Percentiles rank a stretch among this genome's conserved stretches.
These are phyloP conservation scores for Pimpla rufipes DNA, from an alignment of 2,888 invertebrate genomes.

Conservation along the genomic window DNA sequence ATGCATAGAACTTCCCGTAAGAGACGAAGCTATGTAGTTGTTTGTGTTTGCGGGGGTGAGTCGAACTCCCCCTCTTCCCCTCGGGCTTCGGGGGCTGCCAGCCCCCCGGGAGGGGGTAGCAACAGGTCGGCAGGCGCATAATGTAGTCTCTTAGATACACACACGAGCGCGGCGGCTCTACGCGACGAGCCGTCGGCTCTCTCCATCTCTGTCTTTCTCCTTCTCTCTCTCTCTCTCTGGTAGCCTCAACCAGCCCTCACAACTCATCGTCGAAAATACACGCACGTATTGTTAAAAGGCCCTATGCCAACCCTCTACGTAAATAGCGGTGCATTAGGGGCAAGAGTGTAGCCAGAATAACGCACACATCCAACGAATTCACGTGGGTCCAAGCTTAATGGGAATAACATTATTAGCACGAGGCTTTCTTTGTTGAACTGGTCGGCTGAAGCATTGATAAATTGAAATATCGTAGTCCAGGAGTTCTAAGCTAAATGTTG, in stretches of 20 bases:
- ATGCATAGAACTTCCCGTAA: conserved; percentile 58
- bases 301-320: conserved; percentile 60
- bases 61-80: conserved; percentile 38
- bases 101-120: conserved; percentile 75
- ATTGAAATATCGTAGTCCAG: background rate
- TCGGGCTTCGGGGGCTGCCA: conserved; percentile 58
- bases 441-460: conserved; percentile 62
- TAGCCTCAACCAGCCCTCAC: background rate
- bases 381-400: conserved; percentile 32
- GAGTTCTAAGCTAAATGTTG: background rate
- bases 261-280: conserved; percentile 17
- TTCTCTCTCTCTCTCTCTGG: conserved; percentile 4
- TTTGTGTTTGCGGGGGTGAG: conserved; percentile 65
- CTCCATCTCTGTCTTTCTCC: background rate
- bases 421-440: conserved; percentile 47
- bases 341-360: conserved; percentile 39
- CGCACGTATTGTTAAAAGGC: conserved; percentile 47
- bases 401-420: conserved; percentile 23
- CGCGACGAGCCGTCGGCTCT: conserved; percentile 19
- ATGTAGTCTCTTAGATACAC: conserved; percentile 77
- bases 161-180: conserved; percentile 52
- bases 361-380: conserved; percentile 30
- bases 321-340: conserved; percentile 63
- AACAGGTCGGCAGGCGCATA: conserved; percentile 81
- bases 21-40: conserved; percentile 21